Base-by-base conservation (phyloP, 2,888 invertebrate species). In the Spatulosminthurus flaviceps region DNA sequence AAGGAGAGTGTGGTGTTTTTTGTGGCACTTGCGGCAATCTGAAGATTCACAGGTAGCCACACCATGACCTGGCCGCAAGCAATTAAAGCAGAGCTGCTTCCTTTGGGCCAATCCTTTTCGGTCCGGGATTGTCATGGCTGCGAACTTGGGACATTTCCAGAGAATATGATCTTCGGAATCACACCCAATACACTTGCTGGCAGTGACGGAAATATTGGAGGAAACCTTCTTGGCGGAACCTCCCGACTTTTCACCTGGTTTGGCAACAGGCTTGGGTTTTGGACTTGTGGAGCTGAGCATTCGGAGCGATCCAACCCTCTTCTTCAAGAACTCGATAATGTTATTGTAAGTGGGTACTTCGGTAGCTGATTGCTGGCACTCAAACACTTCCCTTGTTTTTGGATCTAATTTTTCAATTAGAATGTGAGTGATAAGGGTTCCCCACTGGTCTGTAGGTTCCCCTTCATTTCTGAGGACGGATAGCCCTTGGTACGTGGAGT, bases 381-480 rank as follows among this genome's bases (percentile, higher is more conserved):
- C 9, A 9, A 11, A 72, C 16, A 41, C 1, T 42, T 21, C 9
- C 16, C 24, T 1, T 1, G 72, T 5, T 1, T 42, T 42, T 0
- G 1, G 7, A 22, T 72, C 72, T 7, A 72, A 1, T 1, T 42
- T n/a, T 42, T 72, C n/a, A 1, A 41, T 41, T 19, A 72, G 4
- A 11, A 41, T 41, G 42, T 42, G 41, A 11, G 41, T 21, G 1
- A 72, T 7, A 11, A 72, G 11, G 5, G 21, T 13, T 13, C 41
- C 72, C 72, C 72, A 72, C n/a, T 72, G 21, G 11, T 72, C 42
- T 19, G 22, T 4, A 1, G 41, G 42, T 42, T 41, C n/a, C 2
- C 42, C 42, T 34, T 34, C 34, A 34, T 34, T 34, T 34, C 34
- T 4, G 4, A 34, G 34, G 5, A 34, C 34, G 5, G 34, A 34